Evolutionary conservation across 2,113 vertebrate species (phyloP), one percentile per base, ranked within the genome.

Genomic region (Eulacestoma nigropectus): DNA sequence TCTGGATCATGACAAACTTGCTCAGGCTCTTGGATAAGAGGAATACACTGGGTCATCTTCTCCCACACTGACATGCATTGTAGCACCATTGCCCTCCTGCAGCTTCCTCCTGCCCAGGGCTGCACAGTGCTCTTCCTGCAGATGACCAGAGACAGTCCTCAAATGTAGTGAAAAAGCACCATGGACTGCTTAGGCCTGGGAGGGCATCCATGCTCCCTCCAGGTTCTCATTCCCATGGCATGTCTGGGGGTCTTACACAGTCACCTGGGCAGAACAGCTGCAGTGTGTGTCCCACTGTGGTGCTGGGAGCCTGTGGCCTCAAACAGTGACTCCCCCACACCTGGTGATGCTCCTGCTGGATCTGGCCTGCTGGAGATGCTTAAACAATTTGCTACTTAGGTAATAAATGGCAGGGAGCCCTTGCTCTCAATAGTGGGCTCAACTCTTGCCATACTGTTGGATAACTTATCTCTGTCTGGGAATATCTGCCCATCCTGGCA

Each of bases 111-210:
- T 50, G 35, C 53, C 50, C 8, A 22, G 41, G 23, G 27, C 53
- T 73, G 37, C 57, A 47, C 47, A 33, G 10, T 0, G 0, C 14
- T 50, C 37, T 73, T 57, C n/a, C 47, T 47, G 44, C 62, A 30
- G 21, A 27, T 25, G 27, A 30, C 17, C 41, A 39, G 8, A 29
- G 35, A 65, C 69, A 35, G 15, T 26, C 25, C 37, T n/a, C 30
- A 30, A 2, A 1, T 6, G 16, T 4, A 20, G 3, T 27, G 62
- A n/a, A 53, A 56, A 32, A 80, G 7, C 35, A 35, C 33, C 16
- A 21, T 0, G 0, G 23, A 13, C 6, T 37, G 23, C 30, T 73
- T 32, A 11, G 10, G 13, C 32, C 23, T 37, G 52, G n/a, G 14
- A 73, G 25, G 55, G 29, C 32, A 49, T 13, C 64, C 25, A 1